Base-by-base conservation (phyloP, 2,888 invertebrate genomes). In the Diploptera punctata region DNA sequence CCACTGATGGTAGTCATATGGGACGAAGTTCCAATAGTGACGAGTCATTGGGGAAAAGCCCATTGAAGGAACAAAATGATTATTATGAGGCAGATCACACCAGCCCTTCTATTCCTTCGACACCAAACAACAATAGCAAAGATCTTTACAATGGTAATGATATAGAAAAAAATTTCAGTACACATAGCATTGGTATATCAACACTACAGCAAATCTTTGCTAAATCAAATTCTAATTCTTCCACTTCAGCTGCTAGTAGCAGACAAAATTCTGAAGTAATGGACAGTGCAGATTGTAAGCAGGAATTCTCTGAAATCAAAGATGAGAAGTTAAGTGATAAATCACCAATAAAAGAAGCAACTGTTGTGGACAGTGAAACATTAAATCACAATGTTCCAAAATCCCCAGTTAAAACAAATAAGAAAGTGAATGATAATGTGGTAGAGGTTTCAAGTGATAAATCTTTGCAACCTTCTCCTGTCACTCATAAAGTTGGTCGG, bases 1-100 rank as follows among this genome's bases (percentile, higher is more conserved):
- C 84, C 77, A 83, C 84, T 2, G 85, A 85, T 76, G 77, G 77
- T 47, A 65, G 65, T 18, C 44, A 43, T 16, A 43, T 44, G 10
- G 67, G 70, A 33, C 43, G 67, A n/a, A 60, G 65, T 21, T 73
- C 75, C 16, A 69, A 68, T 19, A 68, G 71, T 67, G 74, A 74
- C 18, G 75, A 75, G 24, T 74, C 74, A 1, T 29, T 70, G 9
- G 29, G 47, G 31, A 73, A 60, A 38, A 71, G 71, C 33, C 69
- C 62, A 19, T 19, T 69, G 33, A 49, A 71, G 9, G 54, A 68
- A 13, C 26, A 33, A 0, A 33, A n/a, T 26, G 33, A 24, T 21
- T 67, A 38, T 54, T 71, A 29, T 52, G 49, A 71, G 19, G 26
- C n/a, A 3, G 52, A 33, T 29, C 65, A 71, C n/a, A 71, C 19